Evolutionary conservation across 2,797 vertebrate genomes (phyloP).

Genomic region (Cynodonichthys magdalenae): DNA sequence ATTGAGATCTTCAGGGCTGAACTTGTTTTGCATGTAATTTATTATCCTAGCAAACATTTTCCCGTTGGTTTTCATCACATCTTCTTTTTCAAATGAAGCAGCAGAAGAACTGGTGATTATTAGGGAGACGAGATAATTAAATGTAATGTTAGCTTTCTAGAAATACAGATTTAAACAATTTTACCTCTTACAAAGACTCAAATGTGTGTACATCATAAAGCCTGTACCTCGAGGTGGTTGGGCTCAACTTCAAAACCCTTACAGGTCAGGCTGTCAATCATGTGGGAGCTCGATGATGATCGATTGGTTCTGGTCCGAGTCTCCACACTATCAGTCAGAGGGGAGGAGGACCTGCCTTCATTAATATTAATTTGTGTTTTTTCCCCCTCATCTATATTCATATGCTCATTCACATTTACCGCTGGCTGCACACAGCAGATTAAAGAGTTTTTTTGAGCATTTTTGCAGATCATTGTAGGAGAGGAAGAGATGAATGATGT

Average conservation of each 20-base stretch:
- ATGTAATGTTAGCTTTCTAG: neutral
- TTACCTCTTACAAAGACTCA: conserved; percentile 5
- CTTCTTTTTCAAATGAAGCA: conserved; percentile 29
- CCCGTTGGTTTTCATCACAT: conserved; percentile 36
- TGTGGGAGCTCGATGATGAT: conserved; percentile 37
- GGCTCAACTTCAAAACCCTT: conserved; percentile 13
- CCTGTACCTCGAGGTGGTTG: conserved; percentile 3
- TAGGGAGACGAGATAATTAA: conserved; percentile 19
- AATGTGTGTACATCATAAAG: neutral
- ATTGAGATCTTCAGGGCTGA: conserved; percentile 43
- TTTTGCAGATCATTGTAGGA: conserved; percentile 47
- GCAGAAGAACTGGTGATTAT: neutral
- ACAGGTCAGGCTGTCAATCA: conserved; percentile 52
- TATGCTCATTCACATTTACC: conserved; percentile 74
- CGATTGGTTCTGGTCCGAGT: conserved; percentile 61
- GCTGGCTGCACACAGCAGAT: conserved; percentile 54
- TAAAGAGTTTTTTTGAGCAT: conserved; percentile 51
- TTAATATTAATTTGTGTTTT: conserved; percentile 65
- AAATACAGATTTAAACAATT: conserved; percentile 3
- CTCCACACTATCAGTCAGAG: conserved; percentile 53
- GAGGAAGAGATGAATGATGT: conserved; percentile 30
- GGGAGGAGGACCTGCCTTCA: conserved; percentile 54
- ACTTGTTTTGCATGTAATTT: conserved; percentile 47
- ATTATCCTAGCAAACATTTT: conserved; percentile 40
- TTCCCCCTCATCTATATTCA: conserved; percentile 67